phyloP scores from a whole-genome alignment of 1,140 invertebrate species.

The Leptinotarsa undecemlineata region DNA sequence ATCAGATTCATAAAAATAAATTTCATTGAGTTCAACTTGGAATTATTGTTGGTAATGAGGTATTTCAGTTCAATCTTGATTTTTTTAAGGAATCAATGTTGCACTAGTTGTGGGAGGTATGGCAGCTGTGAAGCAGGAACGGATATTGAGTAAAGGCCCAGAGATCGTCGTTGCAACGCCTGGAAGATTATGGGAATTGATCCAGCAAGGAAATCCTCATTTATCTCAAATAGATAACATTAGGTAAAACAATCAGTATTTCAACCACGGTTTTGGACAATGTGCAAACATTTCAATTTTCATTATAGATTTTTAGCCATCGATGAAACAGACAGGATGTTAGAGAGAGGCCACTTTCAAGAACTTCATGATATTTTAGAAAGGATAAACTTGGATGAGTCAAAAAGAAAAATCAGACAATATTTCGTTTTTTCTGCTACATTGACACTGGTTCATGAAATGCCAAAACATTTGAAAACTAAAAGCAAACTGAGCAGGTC shows the following conservation, averaged over 20 bases:
- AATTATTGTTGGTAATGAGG: too few relatives aligned
- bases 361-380: constrained; percentile 85
- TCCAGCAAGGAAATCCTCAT: constrained; percentile 77
- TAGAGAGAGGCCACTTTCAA: constrained; percentile 95
- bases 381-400: constrained; percentile 73
- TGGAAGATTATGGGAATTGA: constrained; percentile 92
- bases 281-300: constrained; percentile 1
- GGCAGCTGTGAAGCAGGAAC: constrained; percentile 87
- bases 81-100: constrained; percentile 60
- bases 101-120: constrained; percentile 88
- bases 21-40: too few relatives aligned
- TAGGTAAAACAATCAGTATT: constrained; percentile 57
- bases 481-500: constrained; percentile 60
- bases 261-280: neutral
- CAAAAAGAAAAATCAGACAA: constrained; percentile 69
- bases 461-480: constrained; percentile 76
- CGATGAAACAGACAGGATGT: constrained; percentile 98
- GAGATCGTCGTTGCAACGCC: constrained; percentile 96
- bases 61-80: too few relatives aligned
- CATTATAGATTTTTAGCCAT: constrained; percentile 80
- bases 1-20: constrained; percentile 18
- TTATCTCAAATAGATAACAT: constrained; percentile 71
- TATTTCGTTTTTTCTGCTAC: constrained; percentile 99
- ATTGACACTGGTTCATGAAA: constrained; percentile 84
- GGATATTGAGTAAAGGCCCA: constrained; percentile 79